A percentile compares a stretch with the other conserved stretches of the same genome.
Evolutionary conservation across 2,113 vertebrate species (phyloP).

Genomic region (Herpetotheres cachinnans): DNA sequence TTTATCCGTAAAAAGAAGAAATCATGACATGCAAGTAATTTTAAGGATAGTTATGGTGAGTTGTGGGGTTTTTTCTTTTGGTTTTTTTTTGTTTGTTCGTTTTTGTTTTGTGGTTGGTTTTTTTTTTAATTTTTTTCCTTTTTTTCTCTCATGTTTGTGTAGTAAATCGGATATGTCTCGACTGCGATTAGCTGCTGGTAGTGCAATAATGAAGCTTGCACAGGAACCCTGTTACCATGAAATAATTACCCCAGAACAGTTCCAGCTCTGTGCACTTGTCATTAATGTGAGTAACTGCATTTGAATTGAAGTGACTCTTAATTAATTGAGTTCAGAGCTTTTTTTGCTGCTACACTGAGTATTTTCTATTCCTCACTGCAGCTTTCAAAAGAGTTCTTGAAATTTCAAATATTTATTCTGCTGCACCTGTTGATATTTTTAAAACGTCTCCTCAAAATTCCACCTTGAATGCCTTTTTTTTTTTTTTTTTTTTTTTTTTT

Average conservation of each 20-base stretch:
- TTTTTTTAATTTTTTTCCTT: neutral
- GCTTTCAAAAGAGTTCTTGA: neutral
- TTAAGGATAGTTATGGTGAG: neutral
- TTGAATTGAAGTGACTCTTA: neutral
- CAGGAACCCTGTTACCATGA: conserved; percentile 99
- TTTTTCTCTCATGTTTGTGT: conserved; percentile 53
- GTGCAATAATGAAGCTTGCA: conserved; percentile 98
- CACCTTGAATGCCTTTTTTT: neutral
- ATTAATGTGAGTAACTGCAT: conserved; percentile 88
- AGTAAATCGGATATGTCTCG: conserved; percentile 99
- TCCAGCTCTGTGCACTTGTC: conserved; percentile 96
- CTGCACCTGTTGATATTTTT: neutral
- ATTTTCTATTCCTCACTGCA: neutral
- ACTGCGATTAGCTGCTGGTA: conserved; percentile 93
- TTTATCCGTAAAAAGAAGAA: neutral
- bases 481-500: neutral
- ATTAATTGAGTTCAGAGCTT: neutral
- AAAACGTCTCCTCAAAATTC: neutral
- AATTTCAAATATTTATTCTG: neutral
- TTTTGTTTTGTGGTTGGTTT: no score
- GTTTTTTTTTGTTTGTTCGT: neutral
- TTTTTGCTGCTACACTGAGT: neutral
- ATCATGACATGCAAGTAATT: neutral
- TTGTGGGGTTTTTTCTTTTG: neutral
- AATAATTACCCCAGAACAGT: conserved; percentile 99